These are phyloP conservation scores for Anarhynchus alexandrinus DNA, from an alignment of 2,113 vertebrate genomes.

Conservation along the genomic window DNA sequence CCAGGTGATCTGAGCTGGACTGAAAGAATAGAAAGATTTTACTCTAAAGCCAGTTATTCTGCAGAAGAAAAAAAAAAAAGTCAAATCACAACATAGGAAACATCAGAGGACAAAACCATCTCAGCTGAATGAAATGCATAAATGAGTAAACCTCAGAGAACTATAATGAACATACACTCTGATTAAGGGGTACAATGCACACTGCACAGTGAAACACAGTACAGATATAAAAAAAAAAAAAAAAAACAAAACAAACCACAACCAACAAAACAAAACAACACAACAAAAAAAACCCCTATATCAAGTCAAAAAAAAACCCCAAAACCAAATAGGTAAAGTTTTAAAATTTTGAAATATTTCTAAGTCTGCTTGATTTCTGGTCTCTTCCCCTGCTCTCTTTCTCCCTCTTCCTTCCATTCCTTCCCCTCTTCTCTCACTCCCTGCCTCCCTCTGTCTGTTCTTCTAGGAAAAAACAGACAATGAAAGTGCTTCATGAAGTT, in stretches of 20 bases:
- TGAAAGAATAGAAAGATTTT: neutral
- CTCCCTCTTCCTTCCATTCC: neutral
- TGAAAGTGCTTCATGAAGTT: neutral
- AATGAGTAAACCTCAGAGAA: neutral
- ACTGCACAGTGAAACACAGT: neutral
- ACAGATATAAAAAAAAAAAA: neutral
- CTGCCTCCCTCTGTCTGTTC: neutral
- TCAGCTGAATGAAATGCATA: neutral
- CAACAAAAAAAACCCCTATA: neutral
- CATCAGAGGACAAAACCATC: neutral
- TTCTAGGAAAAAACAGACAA: neutral
- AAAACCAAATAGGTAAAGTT: neutral
- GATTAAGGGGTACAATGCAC: neutral
- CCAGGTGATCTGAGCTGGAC: neutral
- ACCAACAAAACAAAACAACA: neutral
- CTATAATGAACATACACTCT: neutral
- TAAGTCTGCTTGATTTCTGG: neutral
- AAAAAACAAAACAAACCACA: neutral
- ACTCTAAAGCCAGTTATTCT: neutral
- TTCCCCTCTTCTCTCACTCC: neutral
- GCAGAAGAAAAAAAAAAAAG: neutral
- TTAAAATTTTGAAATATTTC: neutral
- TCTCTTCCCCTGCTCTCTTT: neutral
- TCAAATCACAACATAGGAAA: neutral
- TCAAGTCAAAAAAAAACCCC: neutral